Percentiles rank a stretch among this genome's conserved stretches.
Evolutionary conservation across 2,888 invertebrate genomes (phyloP).

Genomic region (Phengaris alcon): DNA sequence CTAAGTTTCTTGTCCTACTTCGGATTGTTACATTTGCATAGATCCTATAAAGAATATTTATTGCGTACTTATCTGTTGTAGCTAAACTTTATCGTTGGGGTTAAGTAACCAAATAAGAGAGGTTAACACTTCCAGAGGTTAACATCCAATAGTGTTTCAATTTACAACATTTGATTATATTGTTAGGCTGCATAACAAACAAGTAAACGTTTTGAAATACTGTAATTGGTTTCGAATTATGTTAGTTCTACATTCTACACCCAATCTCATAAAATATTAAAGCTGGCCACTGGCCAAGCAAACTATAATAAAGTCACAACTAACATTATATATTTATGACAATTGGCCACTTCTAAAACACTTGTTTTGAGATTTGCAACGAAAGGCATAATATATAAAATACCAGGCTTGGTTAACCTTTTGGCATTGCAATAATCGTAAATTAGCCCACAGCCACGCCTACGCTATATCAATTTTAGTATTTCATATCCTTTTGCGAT

Average conservation of each 20-base stretch:
- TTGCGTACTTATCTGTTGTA: conserved; percentile 12
- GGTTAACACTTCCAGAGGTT: neutral
- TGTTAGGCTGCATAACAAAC: neutral
- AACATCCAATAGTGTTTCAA: neutral
- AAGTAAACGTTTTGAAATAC: neutral
- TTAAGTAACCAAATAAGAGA: neutral
- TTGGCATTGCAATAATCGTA: conserved; percentile 26
- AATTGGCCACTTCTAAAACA: conserved; percentile 8
- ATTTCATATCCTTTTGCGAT: conserved; percentile 12
- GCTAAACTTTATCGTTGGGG: neutral
- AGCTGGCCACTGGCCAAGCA: conserved; percentile 6
- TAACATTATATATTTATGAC: neutral
- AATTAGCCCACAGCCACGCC: conserved; percentile 26
- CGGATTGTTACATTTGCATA: conserved; percentile 15
- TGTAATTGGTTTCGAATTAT: neutral
- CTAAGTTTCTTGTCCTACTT: conserved; percentile 20
- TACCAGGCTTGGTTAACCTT: conserved; percentile 15
- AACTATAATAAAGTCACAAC: neutral
- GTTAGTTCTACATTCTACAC: neutral
- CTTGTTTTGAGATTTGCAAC: conserved; percentile 18
- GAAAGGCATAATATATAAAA: conserved; percentile 22
- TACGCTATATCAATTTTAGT: conserved; percentile 18
- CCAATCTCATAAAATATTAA: neutral
- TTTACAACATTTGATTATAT: conserved; percentile 6
- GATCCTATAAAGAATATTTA: conserved; percentile 20